Base-by-base conservation (phyloP, 64 coral and sea anemone species). In the Trachythela sp. region DNA sequence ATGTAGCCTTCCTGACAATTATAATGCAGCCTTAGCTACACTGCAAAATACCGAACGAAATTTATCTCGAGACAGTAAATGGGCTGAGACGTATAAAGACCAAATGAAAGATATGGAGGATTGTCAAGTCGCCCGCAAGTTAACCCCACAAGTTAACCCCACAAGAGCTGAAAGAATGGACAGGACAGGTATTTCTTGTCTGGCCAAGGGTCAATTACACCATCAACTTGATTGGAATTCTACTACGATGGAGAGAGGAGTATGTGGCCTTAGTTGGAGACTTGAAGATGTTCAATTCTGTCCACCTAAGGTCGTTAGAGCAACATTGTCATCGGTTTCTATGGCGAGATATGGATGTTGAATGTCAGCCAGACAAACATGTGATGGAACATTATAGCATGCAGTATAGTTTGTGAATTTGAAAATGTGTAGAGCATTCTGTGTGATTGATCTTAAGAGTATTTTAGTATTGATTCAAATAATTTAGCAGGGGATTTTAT, bases 201-300 rank as follows among this genome's bases (percentile, higher is more conserved):
- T 72, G 68, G 68, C 68, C 33, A 72, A 72, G 68, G 68, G 68
- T 1, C 68, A 26, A 14, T 31, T 72, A 72, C 68, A 72, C 29
- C 68, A 72, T 24, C 68, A 72, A 72, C 68, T 11, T 72, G 68
- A 26, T 72, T 11, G 68, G 68, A 35, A 72, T 72, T 72, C 68
- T 72, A 29, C 68, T 72, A 31, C 68, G 68, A 35, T 72, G 68
- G 68, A 2, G 68, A 72, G 68, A 72, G 33, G 68, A 72, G 68
- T 26, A 35, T 35, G 68, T 72, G 33, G 68, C 68, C 10, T 35
- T 72, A 24, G 68, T 72, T 26, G 68, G 68, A 27, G 68, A 72
- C 68, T 31, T 72, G n/a, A 72, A 72, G 68, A 72, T 72, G 68
- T 72, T 72, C 68, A 72, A 72, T n/a, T 72, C 68, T 35, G 68